These are phyloP conservation scores for Eupsilia transversa DNA, from an alignment of 2,888 invertebrate species.

Conservation along the genomic window DNA sequence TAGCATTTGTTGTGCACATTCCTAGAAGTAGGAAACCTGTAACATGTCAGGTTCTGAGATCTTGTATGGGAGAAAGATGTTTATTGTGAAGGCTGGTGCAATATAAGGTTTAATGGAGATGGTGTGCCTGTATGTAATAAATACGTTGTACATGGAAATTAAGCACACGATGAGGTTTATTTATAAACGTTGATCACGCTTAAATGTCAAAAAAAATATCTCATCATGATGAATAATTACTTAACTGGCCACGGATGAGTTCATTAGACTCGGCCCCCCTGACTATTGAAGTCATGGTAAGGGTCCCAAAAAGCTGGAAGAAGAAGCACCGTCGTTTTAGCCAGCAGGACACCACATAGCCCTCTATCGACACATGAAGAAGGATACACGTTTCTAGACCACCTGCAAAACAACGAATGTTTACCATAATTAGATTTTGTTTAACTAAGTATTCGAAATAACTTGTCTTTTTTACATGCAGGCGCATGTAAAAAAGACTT, in stretches of 20 bases:
- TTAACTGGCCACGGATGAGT: neutral
- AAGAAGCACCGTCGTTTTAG: neutral
- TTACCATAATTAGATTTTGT: too few species aligned
- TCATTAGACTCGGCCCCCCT: neutral
- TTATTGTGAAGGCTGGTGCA: neutral
- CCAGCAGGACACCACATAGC: neutral
- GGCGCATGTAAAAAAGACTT: too few species aligned
- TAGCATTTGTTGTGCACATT: slow-evolving; percentile 44
- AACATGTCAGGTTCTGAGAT: neutral
- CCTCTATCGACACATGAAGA: neutral
- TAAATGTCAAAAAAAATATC: too few species aligned
- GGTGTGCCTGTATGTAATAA: neutral
- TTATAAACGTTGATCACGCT: neutral
- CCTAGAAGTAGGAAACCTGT: slow-evolving; percentile 8
- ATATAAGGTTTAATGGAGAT: too few species aligned
- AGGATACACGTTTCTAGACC: neutral
- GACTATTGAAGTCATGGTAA: too few species aligned
- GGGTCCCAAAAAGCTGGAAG: neutral
- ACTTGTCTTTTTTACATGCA: too few species aligned
- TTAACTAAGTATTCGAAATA: too few species aligned
- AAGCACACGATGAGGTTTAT: neutral
- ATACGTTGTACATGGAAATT: neutral
- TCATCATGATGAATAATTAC: too few species aligned
- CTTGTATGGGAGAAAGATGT: neutral
- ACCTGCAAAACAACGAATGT: too few species aligned